Evolutionary conservation across 2,797 vertebrate species (phyloP).

Genomic region (Phataginus tricuspis): DNA sequence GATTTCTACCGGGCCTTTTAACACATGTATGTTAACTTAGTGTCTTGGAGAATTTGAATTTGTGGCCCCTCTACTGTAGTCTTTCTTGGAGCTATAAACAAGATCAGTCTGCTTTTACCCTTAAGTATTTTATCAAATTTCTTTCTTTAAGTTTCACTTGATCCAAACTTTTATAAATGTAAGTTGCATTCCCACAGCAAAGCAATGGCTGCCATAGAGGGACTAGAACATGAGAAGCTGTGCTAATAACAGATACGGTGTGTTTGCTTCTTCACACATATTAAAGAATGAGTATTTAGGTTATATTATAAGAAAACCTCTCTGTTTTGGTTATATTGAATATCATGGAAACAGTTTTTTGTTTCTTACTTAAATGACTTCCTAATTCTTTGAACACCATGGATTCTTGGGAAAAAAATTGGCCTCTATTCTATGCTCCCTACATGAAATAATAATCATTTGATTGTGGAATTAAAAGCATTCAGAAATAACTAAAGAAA

Average conservation of each 20-base stretch:
- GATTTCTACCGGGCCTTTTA: background rate
- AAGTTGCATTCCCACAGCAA: background rate
- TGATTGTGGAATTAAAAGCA: background rate
- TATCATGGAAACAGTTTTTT: background rate
- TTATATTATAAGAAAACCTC: background rate
- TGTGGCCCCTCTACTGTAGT: background rate
- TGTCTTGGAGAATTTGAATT: background rate
- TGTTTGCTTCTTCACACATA: background rate
- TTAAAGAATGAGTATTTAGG: background rate
- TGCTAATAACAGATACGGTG: background rate
- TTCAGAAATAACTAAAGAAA: slow-evolving; percentile 28
- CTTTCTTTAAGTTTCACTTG: background rate
- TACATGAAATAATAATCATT: background rate
- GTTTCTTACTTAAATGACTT: background rate
- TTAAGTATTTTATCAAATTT: background rate
- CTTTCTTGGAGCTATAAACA: background rate
- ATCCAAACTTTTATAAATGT: background rate
- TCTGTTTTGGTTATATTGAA: background rate
- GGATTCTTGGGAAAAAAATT: background rate
- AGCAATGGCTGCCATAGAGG: background rate
- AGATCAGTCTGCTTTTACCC: background rate
- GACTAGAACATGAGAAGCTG: background rate
- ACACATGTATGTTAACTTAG: background rate
- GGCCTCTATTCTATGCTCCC: background rate
- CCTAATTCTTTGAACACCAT: background rate